These are phyloP conservation scores for Pteria penguin DNA, from an alignment of 2,888 invertebrate genomes.

Conservation along the genomic window DNA sequence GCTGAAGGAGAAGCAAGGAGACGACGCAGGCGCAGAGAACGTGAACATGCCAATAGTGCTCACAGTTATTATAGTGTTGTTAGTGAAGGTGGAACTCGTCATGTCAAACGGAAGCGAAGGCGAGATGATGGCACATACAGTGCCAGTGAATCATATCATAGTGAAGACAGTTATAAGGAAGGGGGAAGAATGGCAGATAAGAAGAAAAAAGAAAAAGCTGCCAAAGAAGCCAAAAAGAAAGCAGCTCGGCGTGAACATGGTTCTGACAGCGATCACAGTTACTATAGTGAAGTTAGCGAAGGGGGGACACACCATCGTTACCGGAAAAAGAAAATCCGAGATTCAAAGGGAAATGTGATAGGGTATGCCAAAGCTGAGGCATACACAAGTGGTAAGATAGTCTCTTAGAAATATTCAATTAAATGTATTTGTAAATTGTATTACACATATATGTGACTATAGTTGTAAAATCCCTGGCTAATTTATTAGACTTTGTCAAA, in stretches of 20 bases:
- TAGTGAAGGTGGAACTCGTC: conserved; percentile 77
- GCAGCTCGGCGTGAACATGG: conserved; percentile 69
- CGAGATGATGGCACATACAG: conserved; percentile 77
- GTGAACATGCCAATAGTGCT: conserved; percentile 75
- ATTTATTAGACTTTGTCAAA: no score
- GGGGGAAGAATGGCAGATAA: conserved; percentile 66
- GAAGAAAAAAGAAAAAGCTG: conserved; percentile 59
- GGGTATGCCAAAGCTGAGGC: conserved; percentile 70
- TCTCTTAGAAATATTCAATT: no score
- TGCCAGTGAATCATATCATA: conserved; percentile 76
- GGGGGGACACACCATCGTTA: conserved; percentile 72
- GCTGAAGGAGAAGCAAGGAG: conserved; percentile 74
- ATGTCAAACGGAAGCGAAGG: conserved; percentile 68
- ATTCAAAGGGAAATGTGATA: conserved; percentile 75
- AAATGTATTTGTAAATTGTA: no score
- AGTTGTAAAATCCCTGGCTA: no score
- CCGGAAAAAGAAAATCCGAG: conserved; percentile 71
- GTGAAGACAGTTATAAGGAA: conserved; percentile 66
- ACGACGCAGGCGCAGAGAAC: conserved; percentile 72
- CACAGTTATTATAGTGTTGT: conserved; percentile 78
- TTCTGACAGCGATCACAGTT: conserved; percentile 76
- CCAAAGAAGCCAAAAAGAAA: conserved; percentile 56
- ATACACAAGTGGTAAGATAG: conserved; percentile 53
- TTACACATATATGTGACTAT: no score
- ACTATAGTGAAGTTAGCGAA: conserved; percentile 75